phyloP scores from a whole-genome alignment of 1,140 invertebrate genomes.

The Polypedilum pembai region DNA sequence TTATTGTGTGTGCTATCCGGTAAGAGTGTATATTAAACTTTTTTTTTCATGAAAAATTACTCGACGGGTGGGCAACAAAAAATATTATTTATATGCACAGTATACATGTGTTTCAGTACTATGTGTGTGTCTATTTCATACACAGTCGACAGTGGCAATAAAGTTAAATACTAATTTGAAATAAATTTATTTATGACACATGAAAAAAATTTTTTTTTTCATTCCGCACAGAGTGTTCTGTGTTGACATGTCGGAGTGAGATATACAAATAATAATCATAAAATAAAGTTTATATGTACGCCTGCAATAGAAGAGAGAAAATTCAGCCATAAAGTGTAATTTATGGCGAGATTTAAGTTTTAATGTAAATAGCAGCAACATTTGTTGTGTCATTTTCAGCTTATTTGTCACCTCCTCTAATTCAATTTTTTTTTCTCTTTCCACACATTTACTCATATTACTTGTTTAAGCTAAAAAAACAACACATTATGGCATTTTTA shows the following conservation, averaged over 20 bases:
- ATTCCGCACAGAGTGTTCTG: background rate
- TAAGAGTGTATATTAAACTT: background rate
- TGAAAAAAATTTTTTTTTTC: background rate
- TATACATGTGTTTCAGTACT: background rate
- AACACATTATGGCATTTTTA: too few species aligned
- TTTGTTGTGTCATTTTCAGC: conserved; percentile 12
- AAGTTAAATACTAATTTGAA: conserved; percentile 14
- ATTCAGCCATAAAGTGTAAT: conserved; percentile 18
- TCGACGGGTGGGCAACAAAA: background rate
- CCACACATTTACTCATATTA: too few species aligned
- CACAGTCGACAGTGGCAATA: background rate
- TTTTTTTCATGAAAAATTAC: conserved; percentile 7
- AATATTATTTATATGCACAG: background rate
- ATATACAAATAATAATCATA: background rate
- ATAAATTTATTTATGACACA: conserved; percentile 19
- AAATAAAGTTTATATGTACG: background rate
- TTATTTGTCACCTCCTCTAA: conserved; percentile 11
- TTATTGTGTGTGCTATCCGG: background rate
- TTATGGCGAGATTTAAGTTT: conserved; percentile 4
- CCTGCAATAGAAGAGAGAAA: conserved; percentile 9
- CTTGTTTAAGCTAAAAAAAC: too few species aligned
- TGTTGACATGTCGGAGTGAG: background rate
- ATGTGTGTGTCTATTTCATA: background rate
- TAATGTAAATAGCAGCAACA: conserved; percentile 6
- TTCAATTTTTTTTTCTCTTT: background rate